Conservation (phyloP, 2,113 vertebrate species). For the Pitta sordida region DNA sequence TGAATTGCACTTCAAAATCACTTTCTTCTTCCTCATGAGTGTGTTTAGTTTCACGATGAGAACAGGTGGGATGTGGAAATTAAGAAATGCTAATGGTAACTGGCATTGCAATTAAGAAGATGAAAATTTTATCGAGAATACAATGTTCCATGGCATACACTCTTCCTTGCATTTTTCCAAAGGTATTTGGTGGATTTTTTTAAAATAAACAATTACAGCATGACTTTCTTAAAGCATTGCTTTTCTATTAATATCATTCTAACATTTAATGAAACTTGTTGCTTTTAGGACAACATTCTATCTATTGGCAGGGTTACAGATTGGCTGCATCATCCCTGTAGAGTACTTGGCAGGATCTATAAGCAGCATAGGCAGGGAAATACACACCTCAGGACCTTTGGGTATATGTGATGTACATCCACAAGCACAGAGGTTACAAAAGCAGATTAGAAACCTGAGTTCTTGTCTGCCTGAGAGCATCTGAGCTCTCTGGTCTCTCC, state of each 20-base stretch:
- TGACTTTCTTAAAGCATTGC: not conserved
- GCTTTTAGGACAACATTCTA: not conserved
- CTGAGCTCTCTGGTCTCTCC: not conserved
- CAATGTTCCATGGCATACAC: not conserved
- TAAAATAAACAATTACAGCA: not conserved
- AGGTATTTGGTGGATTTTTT: not conserved
- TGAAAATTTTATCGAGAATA: conserved; percentile 19
- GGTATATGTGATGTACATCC: not conserved
- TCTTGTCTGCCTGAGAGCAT: not conserved
- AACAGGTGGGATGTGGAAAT: conserved; percentile 36
- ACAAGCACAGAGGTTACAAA: not conserved
- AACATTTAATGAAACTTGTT: conserved; percentile 3
- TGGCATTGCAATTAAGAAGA: conserved; percentile 27
- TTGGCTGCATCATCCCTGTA: not conserved
- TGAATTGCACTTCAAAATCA: conserved; percentile 33
- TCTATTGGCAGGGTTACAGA: not conserved
- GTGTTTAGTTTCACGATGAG: not conserved
- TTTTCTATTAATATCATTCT: not conserved
- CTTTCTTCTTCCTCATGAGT: conserved; percentile 30
- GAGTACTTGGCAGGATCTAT: not conserved
- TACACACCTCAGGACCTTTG: not conserved
- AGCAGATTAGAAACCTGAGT: not conserved
- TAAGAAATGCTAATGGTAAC: conserved; percentile 23
- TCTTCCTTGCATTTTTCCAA: not conserved
- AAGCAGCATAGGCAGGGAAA: not conserved